Evolutionary conservation across 2,113 vertebrate species (phyloP), one percentile per base, ranked within the genome.

Genomic region (Ardeotis arabs): DNA sequence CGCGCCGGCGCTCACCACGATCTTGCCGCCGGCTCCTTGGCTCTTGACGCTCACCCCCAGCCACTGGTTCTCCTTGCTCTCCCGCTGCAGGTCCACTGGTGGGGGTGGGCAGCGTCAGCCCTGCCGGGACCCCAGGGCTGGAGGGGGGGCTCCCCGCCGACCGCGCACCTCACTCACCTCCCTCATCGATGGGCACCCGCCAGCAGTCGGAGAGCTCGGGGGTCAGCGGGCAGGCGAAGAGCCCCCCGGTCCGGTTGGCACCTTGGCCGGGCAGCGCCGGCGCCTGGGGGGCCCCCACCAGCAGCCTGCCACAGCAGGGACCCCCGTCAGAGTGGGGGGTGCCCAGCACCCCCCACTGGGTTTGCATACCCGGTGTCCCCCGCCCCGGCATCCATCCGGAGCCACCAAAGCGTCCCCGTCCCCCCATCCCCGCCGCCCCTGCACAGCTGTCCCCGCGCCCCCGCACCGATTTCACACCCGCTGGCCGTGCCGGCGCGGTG

Each of bases 41-140:
- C 99, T 99, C 97, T 98, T 98, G 24, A 99, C 99, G 23, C 98
- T 99, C 68, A 99, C 99, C 63, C 99, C 99, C 86, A 99, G 92
- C 99, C 99, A 99, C 95, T 99, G 99, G 97, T 99, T 99, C 96
- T 99, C 98, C 95, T 99, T 99, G 98, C 98, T 99, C 93, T 99
- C 99, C 92, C 97, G 98, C 47, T 98, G 94, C 33, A 96, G 92
- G 68, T 97, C 98, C 95, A 97, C 99, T 98, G 58, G 37, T 0
- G 49, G 60, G 67, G 37, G 31, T 0, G 3, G 64, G n/a, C 10
- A n/a, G n/a, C 4, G 6, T 96, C 74, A 84, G 66, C 19, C 14
- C 68, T 63, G 1, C 3, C 2, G 16, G 50, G 19, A 5, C 27
- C 72, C 64, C 24, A 0, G 35, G 33, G 20, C 16, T 1, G 10